These are phyloP conservation scores for Anas platyrhynchos DNA, from an alignment of 2,113 vertebrate genomes.

Conservation along the genomic window DNA sequence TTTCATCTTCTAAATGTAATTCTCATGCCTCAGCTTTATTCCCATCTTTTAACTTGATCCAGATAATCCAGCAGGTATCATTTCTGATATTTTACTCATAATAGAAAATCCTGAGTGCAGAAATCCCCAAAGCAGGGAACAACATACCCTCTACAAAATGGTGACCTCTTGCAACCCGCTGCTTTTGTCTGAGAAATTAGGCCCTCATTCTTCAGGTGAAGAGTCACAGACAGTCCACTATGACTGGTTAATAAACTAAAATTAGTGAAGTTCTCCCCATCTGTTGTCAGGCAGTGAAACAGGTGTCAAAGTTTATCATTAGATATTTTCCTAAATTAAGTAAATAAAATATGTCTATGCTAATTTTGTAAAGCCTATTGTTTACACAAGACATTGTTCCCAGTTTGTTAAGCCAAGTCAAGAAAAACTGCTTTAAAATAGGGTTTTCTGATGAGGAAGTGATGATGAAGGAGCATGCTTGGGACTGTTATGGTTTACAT, in stretches of 20 bases:
- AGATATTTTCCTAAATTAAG: not conserved
- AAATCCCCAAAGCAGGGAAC: not conserved
- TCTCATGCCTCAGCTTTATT: not conserved
- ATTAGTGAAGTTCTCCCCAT: not conserved
- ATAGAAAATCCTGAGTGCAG: not conserved
- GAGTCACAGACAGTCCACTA: not conserved
- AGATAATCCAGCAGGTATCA: not conserved
- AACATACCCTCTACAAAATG: not conserved
- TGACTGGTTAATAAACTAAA: not conserved
- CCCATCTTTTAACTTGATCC: not conserved
- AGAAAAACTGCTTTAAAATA: not conserved
- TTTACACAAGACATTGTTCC: not conserved
- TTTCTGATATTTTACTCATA: not conserved
- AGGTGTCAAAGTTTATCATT: not conserved
- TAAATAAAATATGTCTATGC: not conserved
- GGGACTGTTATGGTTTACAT: not conserved
- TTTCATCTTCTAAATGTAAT: not conserved
- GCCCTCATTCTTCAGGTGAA: not conserved
- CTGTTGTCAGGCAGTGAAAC: not conserved
- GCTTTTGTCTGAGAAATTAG: not conserved
- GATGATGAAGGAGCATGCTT: not conserved
- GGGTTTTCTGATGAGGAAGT: not conserved
- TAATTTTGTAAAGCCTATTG: not conserved
- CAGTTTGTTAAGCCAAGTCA: not conserved
- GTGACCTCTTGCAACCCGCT: not conserved